Percentiles rank a stretch among this genome's conserved stretches.
Evolutionary conservation across 2,888 invertebrate genomes (phyloP).

Genomic region (Microplitis deprimator): DNA sequence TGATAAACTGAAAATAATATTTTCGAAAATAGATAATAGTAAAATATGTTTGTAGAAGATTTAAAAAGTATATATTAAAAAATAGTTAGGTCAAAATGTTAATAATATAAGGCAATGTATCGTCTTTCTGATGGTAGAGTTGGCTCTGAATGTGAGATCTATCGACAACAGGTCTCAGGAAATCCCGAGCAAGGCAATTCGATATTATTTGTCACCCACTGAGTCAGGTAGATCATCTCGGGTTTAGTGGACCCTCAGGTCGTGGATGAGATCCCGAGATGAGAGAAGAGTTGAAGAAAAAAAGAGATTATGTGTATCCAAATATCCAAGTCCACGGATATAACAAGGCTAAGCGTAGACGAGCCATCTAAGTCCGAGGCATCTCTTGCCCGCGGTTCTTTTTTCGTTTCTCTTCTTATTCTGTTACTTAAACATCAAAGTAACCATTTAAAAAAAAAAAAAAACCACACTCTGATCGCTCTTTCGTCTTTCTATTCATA

Average conservation of each 20-base stretch:
- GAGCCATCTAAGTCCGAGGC: slow-evolving; percentile 38
- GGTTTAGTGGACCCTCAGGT: slow-evolving; percentile 54
- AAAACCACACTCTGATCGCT: slow-evolving; percentile 32
- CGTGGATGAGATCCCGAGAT: slow-evolving; percentile 1
- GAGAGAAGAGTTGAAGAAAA: slow-evolving; percentile 57
- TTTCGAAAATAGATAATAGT: too few relatives aligned
- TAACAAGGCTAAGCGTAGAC: slow-evolving; percentile 60
- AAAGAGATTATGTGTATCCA: slow-evolving; percentile 66
- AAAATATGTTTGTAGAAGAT: too few relatives aligned
- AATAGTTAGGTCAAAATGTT: not conserved
- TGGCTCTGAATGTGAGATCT: slow-evolving; percentile 32
- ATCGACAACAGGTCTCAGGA: slow-evolving; percentile 46
- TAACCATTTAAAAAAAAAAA: not conserved
- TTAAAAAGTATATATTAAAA: too few relatives aligned
- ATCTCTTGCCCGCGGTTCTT: slow-evolving; percentile 21
- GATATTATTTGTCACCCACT: slow-evolving; percentile 64
- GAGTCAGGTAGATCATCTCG: slow-evolving; percentile 61
- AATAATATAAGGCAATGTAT: not conserved
- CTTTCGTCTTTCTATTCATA: slow-evolving; percentile 25
- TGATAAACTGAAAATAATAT: too few relatives aligned
- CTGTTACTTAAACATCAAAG: slow-evolving; percentile 16
- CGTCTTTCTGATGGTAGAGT: slow-evolving; percentile 10
- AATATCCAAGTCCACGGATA: slow-evolving; percentile 64
- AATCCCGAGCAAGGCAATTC: slow-evolving; percentile 53
- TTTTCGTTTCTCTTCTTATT: slow-evolving; percentile 37